phyloP scores from a whole-genome alignment of 1,140 invertebrate species.

The Drosophila carrolli region DNA sequence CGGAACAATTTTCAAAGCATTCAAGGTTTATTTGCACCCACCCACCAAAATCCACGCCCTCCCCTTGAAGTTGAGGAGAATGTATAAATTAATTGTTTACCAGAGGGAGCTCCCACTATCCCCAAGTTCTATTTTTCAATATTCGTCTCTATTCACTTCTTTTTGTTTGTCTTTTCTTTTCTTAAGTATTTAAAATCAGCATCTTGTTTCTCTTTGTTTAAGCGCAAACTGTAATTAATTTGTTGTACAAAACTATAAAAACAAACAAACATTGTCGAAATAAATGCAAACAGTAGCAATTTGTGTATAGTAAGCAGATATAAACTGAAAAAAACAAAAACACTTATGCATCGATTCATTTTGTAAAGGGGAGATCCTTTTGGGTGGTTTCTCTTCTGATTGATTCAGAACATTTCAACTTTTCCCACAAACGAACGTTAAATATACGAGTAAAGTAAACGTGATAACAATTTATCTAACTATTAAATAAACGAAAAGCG shows the following conservation, averaged over 20 bases:
- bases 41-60: conserved; percentile 28
- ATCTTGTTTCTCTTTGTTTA: conserved; percentile 63
- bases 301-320: conserved; percentile 80
- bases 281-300: conserved; percentile 77
- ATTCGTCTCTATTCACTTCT: conserved; percentile 19
- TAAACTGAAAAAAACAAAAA: conserved; percentile 41
- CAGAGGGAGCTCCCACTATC: background rate
- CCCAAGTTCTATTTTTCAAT: conserved; percentile 24
- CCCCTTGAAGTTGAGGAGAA: background rate
- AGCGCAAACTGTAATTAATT: conserved; percentile 70
- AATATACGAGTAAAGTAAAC: conserved; percentile 33
- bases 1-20: conserved; percentile 49
- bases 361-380: conserved; percentile 12
- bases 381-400: conserved; percentile 34
- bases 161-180: conserved; percentile 33
- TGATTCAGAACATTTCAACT: conserved; percentile 14
- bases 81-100: conserved; percentile 32
- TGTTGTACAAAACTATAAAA: conserved; percentile 69
- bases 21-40: conserved; percentile 59
- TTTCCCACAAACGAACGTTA: conserved; percentile 2
- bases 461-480: conserved; percentile 48
- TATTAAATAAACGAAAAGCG: conserved; percentile 19
- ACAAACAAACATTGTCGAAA: conserved; percentile 62
- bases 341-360: conserved; percentile 42
- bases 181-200: conserved; percentile 65